phyloP scores from a whole-genome alignment of 2,797 vertebrate species.

The Sarcophilus harrisii region DNA sequence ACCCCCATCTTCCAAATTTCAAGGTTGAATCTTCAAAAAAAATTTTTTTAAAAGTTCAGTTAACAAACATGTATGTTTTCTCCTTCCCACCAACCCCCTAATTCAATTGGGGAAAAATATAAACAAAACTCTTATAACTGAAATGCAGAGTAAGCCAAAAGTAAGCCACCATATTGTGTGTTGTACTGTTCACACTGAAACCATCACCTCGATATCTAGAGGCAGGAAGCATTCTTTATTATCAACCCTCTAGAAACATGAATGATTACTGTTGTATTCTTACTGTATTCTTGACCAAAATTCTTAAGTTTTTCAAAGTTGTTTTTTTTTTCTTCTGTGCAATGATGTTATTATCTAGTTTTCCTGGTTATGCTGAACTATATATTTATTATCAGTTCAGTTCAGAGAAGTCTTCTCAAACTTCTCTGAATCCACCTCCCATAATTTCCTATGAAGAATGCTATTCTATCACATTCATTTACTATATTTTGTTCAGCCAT shows the following conservation, averaged over 20 bases:
- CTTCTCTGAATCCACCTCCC: background rate
- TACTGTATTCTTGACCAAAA: background rate
- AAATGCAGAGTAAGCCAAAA: background rate
- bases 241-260: background rate
- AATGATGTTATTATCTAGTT: background rate
- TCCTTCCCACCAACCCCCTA: background rate
- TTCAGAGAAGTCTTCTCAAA: background rate
- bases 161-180: background rate
- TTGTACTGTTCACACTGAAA: background rate
- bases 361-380: background rate
- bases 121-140: background rate
- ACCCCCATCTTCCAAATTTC: background rate
- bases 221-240: background rate
- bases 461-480: background rate
- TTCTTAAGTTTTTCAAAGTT: background rate
- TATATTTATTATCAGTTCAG: background rate
- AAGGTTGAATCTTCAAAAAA: background rate
- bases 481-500: background rate
- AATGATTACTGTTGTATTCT: background rate
- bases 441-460: background rate
- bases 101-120: background rate
- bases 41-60: background rate
- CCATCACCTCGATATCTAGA: background rate
- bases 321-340: background rate
- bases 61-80: background rate